Conservation (phyloP, 2,113 vertebrate genomes). For the Prochilodus magdalenae region DNA sequence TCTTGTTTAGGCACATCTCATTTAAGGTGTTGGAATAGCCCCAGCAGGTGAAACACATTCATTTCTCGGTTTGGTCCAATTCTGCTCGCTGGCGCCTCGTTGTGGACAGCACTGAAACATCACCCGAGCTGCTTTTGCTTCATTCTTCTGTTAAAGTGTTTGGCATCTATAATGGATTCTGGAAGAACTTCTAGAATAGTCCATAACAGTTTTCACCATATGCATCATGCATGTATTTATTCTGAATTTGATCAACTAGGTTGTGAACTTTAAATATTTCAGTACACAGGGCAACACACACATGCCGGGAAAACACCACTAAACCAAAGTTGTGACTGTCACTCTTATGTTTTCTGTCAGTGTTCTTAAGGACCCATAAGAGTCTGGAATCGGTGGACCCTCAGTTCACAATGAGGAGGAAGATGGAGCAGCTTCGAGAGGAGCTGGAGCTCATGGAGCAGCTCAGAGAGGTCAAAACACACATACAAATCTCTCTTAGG, state of each 20-base stretch:
- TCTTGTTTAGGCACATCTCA: no score
- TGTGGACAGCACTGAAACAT: neutral
- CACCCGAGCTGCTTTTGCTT: neutral
- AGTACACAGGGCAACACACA: no score
- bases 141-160: no score
- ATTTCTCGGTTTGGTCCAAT: neutral
- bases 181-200: no score
- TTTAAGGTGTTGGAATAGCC: no score
- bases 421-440: slow-evolving; percentile 95
- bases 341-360: slow-evolving; percentile 71
- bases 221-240: no score
- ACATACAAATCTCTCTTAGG: neutral
- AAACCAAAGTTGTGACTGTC: no score
- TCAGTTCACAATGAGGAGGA: slow-evolving; percentile 93
- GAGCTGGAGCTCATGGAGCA: slow-evolving; percentile 81
- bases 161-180: no score
- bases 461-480: slow-evolving; percentile 70
- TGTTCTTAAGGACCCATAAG: slow-evolving; percentile 89
- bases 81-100: neutral
- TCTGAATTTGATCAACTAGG: no score
- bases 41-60: neutral
- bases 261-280: no score
- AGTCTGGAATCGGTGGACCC: slow-evolving; percentile 90
- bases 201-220: no score
- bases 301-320: no score